These are phyloP conservation scores for Karalla daura DNA, from an alignment of 2,797 vertebrate species.

Conservation along the genomic window DNA sequence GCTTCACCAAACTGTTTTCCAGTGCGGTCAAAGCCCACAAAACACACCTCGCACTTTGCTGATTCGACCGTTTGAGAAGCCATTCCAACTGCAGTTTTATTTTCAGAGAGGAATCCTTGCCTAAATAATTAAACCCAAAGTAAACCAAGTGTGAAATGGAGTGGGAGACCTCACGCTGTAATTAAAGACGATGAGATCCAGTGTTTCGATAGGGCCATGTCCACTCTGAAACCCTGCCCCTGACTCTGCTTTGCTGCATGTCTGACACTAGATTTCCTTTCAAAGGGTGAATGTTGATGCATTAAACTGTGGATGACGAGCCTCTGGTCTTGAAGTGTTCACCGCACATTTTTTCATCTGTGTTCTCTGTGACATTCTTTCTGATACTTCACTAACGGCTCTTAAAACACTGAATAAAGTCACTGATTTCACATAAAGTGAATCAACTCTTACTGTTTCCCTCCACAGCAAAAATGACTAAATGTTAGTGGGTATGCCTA, in stretches of 20 bases:
- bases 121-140: neutral
- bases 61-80: neutral
- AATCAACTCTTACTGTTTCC: neutral
- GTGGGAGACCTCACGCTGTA: neutral
- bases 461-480: neutral
- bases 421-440: neutral
- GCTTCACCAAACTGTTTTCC: neutral
- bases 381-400: too few relatives aligned
- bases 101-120: neutral
- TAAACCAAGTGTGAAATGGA: neutral
- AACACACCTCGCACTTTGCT: neutral
- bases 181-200: neutral
- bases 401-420: neutral
- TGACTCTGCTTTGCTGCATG: neutral
- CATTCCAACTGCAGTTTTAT: neutral
- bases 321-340: too few relatives aligned
- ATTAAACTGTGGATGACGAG: too few relatives aligned
- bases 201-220: neutral
- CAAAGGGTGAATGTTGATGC: too few relatives aligned
- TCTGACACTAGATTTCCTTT: neutral
- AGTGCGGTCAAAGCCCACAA: neutral
- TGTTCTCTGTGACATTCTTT: too few relatives aligned
- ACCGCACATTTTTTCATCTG: too few relatives aligned
- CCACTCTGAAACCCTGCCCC: neutral
- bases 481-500: neutral